A percentile compares a stretch with the other conserved stretches of the same genome.
phyloP scores from a whole-genome alignment of 2,113 vertebrate genomes.

The Pao palembangensis region DNA sequence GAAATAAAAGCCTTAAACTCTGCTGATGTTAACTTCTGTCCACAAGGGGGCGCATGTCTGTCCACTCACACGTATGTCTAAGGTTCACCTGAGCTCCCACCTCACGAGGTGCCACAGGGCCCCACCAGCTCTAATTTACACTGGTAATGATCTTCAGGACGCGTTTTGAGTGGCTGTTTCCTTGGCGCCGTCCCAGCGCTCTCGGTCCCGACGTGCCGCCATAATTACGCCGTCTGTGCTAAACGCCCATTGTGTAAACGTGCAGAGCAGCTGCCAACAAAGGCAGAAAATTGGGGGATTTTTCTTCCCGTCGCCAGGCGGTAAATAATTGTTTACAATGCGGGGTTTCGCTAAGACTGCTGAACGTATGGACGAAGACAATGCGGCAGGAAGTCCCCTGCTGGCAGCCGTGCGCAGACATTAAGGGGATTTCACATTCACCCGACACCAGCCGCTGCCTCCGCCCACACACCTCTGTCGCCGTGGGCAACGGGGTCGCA shows the following conservation, averaged over 20 bases:
- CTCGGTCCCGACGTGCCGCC: conserved; percentile 58
- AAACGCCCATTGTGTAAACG: conserved; percentile 66
- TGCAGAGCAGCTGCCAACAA: conserved; percentile 58
- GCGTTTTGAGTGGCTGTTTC: conserved; percentile 46
- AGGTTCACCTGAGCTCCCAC: no score
- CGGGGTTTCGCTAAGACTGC: conserved; percentile 48
- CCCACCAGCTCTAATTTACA: conserved; percentile 59
- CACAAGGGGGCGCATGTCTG: no score
- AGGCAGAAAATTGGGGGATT: conserved; percentile 61
- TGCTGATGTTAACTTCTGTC: no score
- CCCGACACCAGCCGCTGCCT: no score
- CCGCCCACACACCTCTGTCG: conserved; percentile 15
- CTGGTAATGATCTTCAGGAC: conserved; percentile 67
- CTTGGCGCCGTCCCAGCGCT: conserved; percentile 59
- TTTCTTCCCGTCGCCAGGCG: conserved; percentile 34
- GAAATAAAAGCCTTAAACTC: no score
- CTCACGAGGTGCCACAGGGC: conserved; percentile 3
- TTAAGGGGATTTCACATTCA: conserved; percentile 15
- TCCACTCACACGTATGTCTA: no score
- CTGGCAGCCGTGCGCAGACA: conserved; percentile 23
- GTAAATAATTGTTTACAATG: conserved; percentile 65
- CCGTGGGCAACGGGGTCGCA: background rate
- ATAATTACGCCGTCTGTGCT: conserved; percentile 67
- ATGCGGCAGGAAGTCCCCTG: conserved; percentile 27
- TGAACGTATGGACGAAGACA: conserved; percentile 59